phyloP scores from a whole-genome alignment of 2,113 vertebrate species.

The Gasterosteus aculeatus region DNA sequence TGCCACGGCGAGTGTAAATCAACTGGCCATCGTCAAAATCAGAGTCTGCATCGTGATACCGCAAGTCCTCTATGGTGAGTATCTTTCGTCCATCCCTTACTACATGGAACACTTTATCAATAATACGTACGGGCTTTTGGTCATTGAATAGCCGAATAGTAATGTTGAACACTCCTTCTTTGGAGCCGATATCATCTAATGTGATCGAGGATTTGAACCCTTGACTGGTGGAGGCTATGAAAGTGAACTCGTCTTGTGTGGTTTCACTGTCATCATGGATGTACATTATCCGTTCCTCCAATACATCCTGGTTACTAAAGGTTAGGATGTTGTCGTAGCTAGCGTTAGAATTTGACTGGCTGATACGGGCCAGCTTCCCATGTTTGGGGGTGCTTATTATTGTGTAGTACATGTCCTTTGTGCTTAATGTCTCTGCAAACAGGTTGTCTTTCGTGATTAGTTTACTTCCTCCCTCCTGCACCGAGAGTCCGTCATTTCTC shows the following conservation, averaged over 20 bases:
- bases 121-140: constrained; percentile 85
- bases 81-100: constrained; percentile 85
- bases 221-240: constrained; percentile 78
- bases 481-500: constrained; percentile 83
- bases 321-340: constrained; percentile 79
- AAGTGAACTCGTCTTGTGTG: constrained; percentile 81
- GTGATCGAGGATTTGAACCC: constrained; percentile 56
- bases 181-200: constrained; percentile 68
- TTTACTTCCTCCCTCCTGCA: constrained; percentile 89
- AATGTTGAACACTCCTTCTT: constrained; percentile 83
- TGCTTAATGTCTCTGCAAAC: constrained; percentile 85
- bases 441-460: constrained; percentile 85
- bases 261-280: constrained; percentile 91
- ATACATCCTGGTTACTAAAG: constrained; percentile 87
- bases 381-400: constrained; percentile 83
- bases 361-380: constrained; percentile 84
- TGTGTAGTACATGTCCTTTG: constrained; percentile 84
- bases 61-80: constrained; percentile 86
- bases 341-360: constrained; percentile 80
- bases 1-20: constrained; percentile 86
- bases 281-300: constrained; percentile 84
- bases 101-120: constrained; percentile 87
- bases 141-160: constrained; percentile 89
- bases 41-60: constrained; percentile 87
- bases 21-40: constrained; percentile 88